Evolutionary conservation across 2,113 vertebrate genomes (phyloP), one percentile per base, ranked within the genome.

Genomic region (Gambusia affinis): DNA sequence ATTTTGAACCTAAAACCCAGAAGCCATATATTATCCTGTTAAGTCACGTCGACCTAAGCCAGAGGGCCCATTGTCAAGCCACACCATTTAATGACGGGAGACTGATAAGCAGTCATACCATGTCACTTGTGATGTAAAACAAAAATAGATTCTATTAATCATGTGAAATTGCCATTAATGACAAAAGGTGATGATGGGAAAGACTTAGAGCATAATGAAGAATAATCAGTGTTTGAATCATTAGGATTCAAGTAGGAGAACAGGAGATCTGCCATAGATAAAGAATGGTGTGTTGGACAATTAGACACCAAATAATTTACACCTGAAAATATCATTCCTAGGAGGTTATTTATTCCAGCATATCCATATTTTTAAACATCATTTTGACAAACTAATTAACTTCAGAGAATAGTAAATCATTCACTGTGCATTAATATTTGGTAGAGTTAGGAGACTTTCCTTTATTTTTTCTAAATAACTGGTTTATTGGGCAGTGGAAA

Each of bases 121-220:
- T 92, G 91, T 94, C 90, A 90, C 70, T 82, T 24, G 8, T 35
- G 62, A 91, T 93, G 90, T 92, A 87, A 92, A 92, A 91, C 89
- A 92, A 90, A 93, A 94, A 92, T 91, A 91, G 89, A 90, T 86
- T 71, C 81, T 87, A 92, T 94, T 92, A 92, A 94, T 94, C 93
- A 93, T 87, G 24, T 37, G 73, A 88, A 57, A 91, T 81, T 77
- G 75, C 88, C 73, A 92, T 90, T 91, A 86, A 87, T 82, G 81
- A 85, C 77, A 76, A 81, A 85, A 81, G 64, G 68, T 73, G 80
- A 88, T 85, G 87, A 86, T 72, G 75, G 83, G 78, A 83, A 75
- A 66, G 70, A 76, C 72, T 78, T 64, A 78, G 69, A 81, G 42
- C 19, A 72, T 86, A 87, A 91, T 88, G 90, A 92, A 89, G 92